These are phyloP conservation scores for Octodonta nipae DNA, from an alignment of 2,888 invertebrate genomes.

Conservation along the genomic window DNA sequence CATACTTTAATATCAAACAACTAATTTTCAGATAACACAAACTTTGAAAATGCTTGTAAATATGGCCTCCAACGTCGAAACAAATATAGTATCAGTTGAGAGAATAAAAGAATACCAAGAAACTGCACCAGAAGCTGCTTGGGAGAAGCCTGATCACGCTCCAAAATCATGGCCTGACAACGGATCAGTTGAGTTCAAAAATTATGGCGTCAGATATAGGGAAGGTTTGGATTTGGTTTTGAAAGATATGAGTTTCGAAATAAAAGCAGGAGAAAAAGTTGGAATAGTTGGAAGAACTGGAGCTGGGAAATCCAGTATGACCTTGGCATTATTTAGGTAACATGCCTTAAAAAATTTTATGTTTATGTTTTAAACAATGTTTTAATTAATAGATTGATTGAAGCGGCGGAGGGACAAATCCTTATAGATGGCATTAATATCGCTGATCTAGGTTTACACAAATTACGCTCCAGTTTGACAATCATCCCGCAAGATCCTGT, in stretches of 20 bases:
- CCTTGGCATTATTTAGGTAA: slow-evolving; percentile 66
- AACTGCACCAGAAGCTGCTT: slow-evolving; percentile 67
- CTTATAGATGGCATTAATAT: slow-evolving; percentile 74
- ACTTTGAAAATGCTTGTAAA: slow-evolving; percentile 90
- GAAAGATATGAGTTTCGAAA: slow-evolving; percentile 60
- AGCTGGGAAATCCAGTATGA: slow-evolving; percentile 83
- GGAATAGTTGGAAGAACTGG: slow-evolving; percentile 84
- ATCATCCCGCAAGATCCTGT: slow-evolving; percentile 90
- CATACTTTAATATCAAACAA: too few species aligned
- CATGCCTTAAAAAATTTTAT: too few species aligned
- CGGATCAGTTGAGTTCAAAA: slow-evolving; percentile 66
- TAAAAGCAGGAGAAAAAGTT: slow-evolving; percentile 74
- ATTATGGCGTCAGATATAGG: slow-evolving; percentile 75
- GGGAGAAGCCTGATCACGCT: slow-evolving; percentile 49
- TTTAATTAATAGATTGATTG: too few species aligned
- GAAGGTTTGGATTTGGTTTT: slow-evolving; percentile 75
- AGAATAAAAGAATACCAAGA: slow-evolving; percentile 91
- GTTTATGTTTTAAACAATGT: too few species aligned
- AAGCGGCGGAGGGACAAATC: slow-evolving; percentile 67
- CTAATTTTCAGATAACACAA: slow-evolving; percentile 65
- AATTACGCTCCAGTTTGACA: slow-evolving; percentile 67
- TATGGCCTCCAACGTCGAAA: slow-evolving; percentile 91
- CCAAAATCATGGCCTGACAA: slow-evolving; percentile 68
- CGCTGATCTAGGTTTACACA: slow-evolving; percentile 67
- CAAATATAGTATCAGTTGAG: slow-evolving; percentile 93